phyloP scores from a whole-genome alignment of 2,797 vertebrate genomes.

The Cuculus canorus region DNA sequence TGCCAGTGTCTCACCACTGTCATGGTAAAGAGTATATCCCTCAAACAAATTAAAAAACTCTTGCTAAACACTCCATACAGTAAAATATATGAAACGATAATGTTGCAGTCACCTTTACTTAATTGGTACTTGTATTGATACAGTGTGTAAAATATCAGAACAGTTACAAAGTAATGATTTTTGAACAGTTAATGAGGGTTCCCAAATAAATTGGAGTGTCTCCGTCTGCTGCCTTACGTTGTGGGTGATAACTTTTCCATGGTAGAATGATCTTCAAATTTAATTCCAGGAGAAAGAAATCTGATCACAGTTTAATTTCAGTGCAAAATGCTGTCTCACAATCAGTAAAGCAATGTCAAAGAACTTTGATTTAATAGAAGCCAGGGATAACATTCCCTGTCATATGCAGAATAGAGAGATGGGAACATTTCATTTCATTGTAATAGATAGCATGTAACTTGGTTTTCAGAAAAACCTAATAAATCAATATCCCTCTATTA shows the following conservation, averaged over 20 bases:
- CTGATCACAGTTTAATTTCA: slow-evolving; percentile 76
- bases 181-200: slow-evolving; percentile 55
- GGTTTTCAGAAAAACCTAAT: slow-evolving; percentile 59
- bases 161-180: slow-evolving; percentile 65
- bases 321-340: slow-evolving; percentile 60
- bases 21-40: too few relatives aligned
- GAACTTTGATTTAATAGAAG: slow-evolving; percentile 74
- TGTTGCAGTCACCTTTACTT: slow-evolving; percentile 41
- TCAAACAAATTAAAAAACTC: slow-evolving; percentile 19
- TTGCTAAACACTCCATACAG: slow-evolving; percentile 9
- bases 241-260: slow-evolving; percentile 65
- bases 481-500: slow-evolving; percentile 71
- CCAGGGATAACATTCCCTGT: slow-evolving; percentile 47
- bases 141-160: background rate
- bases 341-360: slow-evolving; percentile 74
- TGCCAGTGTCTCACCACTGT: too few relatives aligned
- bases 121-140: background rate
- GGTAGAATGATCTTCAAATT: slow-evolving; percentile 61
- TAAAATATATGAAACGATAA: slow-evolving; percentile 21
- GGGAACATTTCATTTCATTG: slow-evolving; percentile 33
- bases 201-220: slow-evolving; percentile 64
- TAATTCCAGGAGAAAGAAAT: slow-evolving; percentile 70
- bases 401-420: slow-evolving; percentile 55
- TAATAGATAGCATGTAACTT: slow-evolving; percentile 43
- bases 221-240: slow-evolving; percentile 65